These are phyloP conservation scores for Diorhabda sublineata DNA, from an alignment of 1,140 invertebrate species.

Conservation along the genomic window DNA sequence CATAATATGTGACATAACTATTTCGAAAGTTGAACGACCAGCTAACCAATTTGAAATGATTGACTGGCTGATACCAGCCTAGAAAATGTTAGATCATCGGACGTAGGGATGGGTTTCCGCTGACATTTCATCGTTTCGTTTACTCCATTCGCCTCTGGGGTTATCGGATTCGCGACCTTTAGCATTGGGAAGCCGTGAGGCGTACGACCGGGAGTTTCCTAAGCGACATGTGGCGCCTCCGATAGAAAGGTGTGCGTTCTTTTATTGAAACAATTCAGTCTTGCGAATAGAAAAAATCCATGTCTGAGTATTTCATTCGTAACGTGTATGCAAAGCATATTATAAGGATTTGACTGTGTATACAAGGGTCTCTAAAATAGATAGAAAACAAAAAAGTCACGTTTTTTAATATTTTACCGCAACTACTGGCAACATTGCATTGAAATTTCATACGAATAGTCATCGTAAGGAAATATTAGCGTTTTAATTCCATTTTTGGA, in stretches of 20 bases:
- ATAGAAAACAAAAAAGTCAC: too few species aligned
- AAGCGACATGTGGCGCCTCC: conserved; percentile 13
- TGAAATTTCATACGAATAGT: too few species aligned
- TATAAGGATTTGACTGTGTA: too few species aligned
- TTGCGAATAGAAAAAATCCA: too few species aligned
- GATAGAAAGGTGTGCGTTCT: neutral
- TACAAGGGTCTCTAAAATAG: too few species aligned
- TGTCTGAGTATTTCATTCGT: too few species aligned
- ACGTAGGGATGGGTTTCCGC: conserved; percentile 12
- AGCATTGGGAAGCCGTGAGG: neutral
- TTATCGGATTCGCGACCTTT: conserved; percentile 15
- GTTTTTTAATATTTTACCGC: too few species aligned
- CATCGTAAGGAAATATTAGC: too few species aligned
- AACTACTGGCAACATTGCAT: too few species aligned
- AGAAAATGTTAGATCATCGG: conserved; percentile 15
- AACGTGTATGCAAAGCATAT: too few species aligned
- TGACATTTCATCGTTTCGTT: conserved; percentile 13
- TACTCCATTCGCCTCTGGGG: conserved; percentile 11
- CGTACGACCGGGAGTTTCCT: conserved; percentile 3
- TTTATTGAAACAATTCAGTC: neutral
- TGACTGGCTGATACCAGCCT: conserved; percentile 8
- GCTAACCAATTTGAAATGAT: conserved; percentile 1
- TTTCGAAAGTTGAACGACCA: conserved; percentile 11
- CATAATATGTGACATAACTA: conserved; percentile 1
- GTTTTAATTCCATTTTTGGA: too few species aligned